Evolutionary conservation across 1,140 invertebrate species (phyloP), one percentile per base, ranked within the genome.

Genomic region (Zophobas atratus): DNA sequence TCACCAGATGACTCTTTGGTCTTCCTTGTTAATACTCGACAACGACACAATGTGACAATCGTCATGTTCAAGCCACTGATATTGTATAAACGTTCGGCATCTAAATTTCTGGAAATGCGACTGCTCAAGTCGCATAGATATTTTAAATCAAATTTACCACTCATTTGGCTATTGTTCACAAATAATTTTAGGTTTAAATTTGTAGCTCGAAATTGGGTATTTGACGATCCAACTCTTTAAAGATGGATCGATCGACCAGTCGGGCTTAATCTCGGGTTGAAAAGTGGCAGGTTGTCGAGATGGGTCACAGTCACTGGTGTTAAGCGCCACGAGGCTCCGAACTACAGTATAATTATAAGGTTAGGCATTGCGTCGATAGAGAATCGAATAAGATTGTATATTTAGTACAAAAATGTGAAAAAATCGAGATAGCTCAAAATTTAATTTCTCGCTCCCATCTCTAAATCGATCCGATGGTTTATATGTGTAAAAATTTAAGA

Each of bases 341-440:
- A 81, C 77, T 81, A 82, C 79, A 83, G 80, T 84, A 82, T 84
- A 84, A 79, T 83, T 77, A 75, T 79, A 86, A 85, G 83, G 83
- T 86, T 86, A 86, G 85, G 84, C 82, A 84, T 81, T 79, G 81
- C 82, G 82, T 86, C 85, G 85, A 84, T 86, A 85, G 84, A 85
- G 80, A 82, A 86, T 86, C 85, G 85, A 86, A 86, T 86, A 86
- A 86, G 85, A 86, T 83, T 86, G 86, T 86, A 86, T 86, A 86
- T 86, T 86, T 86, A 86, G 86, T 86, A 86, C 86, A 86, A 86
- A 86, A 84, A 80, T 77, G 77, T 81, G 79, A 79, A 83, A 84
- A 86, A 85, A 84, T 83, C 84, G 85, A 86, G 85, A 85, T 86
- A 86, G 86, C 86, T 86, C 86, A 86, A 86, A 86, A 86, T 86